Evolutionary conservation across 2,888 invertebrate species (phyloP).

Genomic region (Metellina segmentata): DNA sequence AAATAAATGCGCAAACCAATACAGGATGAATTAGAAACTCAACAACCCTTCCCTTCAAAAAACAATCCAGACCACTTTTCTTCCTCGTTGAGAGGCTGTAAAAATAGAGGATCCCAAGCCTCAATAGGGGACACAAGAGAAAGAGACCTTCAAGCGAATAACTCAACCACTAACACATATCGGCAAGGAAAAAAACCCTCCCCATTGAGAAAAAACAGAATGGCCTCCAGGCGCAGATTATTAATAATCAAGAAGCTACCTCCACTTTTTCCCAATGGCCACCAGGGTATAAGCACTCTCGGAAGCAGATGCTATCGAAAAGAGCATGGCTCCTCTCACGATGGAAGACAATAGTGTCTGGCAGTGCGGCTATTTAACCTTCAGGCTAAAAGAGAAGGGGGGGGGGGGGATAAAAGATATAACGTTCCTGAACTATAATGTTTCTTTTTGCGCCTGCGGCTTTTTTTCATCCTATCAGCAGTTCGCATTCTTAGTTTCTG

Average conservation of each 20-base stretch:
- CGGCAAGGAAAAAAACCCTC: background rate
- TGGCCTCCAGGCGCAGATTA: slow-evolving; percentile 29
- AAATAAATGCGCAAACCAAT: too few species aligned
- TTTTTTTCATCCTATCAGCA: background rate
- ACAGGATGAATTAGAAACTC: too few species aligned
- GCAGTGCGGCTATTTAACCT: slow-evolving; percentile 39
- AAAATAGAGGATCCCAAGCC: background rate
- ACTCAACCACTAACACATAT: slow-evolving; percentile 61
- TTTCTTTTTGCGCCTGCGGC: background rate
- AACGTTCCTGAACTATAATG: background rate
- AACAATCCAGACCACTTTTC: background rate
- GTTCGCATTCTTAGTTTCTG: background rate
- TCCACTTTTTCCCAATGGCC: slow-evolving; percentile 22
- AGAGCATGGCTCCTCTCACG: slow-evolving; percentile 42
- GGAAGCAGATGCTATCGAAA: slow-evolving; percentile 62
- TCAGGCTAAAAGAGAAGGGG: background rate
- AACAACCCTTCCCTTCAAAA: background rate
- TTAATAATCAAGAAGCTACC: slow-evolving; percentile 35
- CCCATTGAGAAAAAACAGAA: background rate
- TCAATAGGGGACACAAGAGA: background rate
- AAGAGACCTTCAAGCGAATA: slow-evolving; percentile 28
- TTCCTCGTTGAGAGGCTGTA: background rate
- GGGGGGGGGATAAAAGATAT: background rate
- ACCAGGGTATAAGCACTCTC: slow-evolving; percentile 15
- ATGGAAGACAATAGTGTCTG: slow-evolving; percentile 60